These are phyloP conservation scores for Alcedo quadribrachys DNA, from an alignment of 2,797 vertebrate species.

Conservation along the genomic window DNA sequence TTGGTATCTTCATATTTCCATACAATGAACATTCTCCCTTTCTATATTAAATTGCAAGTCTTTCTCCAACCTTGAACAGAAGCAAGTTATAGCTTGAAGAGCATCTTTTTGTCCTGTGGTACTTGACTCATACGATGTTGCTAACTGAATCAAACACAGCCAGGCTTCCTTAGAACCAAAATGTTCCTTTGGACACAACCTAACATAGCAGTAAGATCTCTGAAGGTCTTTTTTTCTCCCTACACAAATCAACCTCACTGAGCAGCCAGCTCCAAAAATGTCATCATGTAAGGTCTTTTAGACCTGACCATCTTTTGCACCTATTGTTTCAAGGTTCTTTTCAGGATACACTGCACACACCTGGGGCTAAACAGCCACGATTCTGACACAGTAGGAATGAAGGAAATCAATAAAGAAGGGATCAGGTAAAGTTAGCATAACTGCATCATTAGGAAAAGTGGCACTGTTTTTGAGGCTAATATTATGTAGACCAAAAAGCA, in stretches of 20 bases:
- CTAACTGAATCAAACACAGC: not conserved
- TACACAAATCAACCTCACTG: not conserved
- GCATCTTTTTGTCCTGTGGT: not conserved
- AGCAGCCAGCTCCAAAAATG: not conserved
- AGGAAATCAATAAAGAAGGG: not conserved
- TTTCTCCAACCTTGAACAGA: not conserved
- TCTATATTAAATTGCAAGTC: not conserved
- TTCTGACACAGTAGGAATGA: accelerated
- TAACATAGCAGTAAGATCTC: not conserved
- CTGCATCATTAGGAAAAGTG: not conserved
- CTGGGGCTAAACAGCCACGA: not conserved
- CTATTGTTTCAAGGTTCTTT: not conserved
- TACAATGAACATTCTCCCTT: not conserved
- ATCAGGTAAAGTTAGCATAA: not conserved
- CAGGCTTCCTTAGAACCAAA: not conserved
- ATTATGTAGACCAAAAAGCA: not conserved
- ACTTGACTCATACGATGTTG: not conserved
- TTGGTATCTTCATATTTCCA: not conserved
- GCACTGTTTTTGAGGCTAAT: no score
- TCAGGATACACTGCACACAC: not conserved
- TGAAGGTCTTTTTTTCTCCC: not conserved
- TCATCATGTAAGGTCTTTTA: not conserved
- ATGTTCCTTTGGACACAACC: not conserved
- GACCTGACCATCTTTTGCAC: not conserved
- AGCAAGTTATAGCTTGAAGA: not conserved